Base-by-base conservation (phyloP, 1,140 invertebrate species). In the Adoxophyes honmai region DNA sequence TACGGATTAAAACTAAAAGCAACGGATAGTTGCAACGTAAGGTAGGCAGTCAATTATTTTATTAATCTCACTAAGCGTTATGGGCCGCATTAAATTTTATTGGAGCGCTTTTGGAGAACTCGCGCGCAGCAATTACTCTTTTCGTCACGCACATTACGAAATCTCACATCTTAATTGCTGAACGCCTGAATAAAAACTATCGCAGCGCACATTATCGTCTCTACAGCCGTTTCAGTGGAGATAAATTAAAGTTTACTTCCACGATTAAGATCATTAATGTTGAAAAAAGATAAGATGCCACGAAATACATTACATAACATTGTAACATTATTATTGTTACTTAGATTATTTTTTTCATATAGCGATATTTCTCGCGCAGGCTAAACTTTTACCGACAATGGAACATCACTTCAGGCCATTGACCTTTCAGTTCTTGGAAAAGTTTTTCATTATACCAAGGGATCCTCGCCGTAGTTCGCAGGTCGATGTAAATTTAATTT, bases 81-180 rank as follows among this genome's bases (percentile, higher is more conserved):
- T 0, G 16, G 11, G 7, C 10, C 16, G 5, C 16, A 48, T 21
- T 6, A 48, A 48, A 33, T 48, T 16, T 44, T 44, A 48, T 48
- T 48, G 28, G 42, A 48, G 18, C n/a, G 18, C 18, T 48, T 48
- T 48, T 48, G n/a, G 21, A 21, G 39, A 39, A 39, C 38, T 39
- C 38, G 14, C 16, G 42, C 42, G 21, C 21, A 28, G 2, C 21
- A 11, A 48, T 33, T 48, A 48, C 42, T 4, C n/a, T 48, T 48
- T 48, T 48, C 42, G 42, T 48, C 42, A 48, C 42, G 42, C 21
- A 11, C 18, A 13, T 48, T 48, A 48, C 11, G 18, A 48, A 48
- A 48, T 48, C 42, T 48, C 18, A 48, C 42, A 33, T 48, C 42
- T 48, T 28, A 33, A 48, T 48, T 28, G 21, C 21, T 48, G 28